Evolutionary conservation across 2,797 vertebrate genomes (phyloP).

Genomic region (Myotis daubentonii): DNA sequence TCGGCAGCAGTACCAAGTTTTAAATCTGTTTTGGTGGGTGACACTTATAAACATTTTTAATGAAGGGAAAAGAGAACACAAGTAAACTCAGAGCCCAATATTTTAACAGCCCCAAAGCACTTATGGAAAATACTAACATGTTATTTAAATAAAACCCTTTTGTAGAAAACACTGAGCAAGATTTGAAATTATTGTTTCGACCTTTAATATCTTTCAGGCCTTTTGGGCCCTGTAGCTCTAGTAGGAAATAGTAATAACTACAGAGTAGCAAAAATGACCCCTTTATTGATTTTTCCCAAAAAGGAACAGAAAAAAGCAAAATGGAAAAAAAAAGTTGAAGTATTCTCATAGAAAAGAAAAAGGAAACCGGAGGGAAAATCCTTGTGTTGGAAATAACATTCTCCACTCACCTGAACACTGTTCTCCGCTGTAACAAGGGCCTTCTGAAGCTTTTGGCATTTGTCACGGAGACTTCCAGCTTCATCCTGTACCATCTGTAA

Average conservation of each 20-base stretch:
- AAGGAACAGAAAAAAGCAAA: background rate
- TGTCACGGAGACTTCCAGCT: conserved; percentile 92
- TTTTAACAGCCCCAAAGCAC: conserved; percentile 31
- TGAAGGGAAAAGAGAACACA: conserved; percentile 11
- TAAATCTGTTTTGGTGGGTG: background rate
- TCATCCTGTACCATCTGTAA: conserved; percentile 94
- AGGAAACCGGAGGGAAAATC: background rate
- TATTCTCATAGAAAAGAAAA: conserved; percentile 1
- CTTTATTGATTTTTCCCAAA: background rate
- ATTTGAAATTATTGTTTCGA: background rate
- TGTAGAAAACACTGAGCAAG: background rate
- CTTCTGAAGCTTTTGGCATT: conserved; percentile 93
- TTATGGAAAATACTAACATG: conserved; percentile 1
- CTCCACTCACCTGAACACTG: conserved; percentile 90
- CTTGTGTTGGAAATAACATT: fast-evolving
- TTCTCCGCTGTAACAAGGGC: conserved; percentile 90
- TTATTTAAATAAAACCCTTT: conserved; percentile 35
- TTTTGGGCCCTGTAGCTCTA: background rate
- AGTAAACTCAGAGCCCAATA: background rate
- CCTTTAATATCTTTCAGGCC: background rate
- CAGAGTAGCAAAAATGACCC: background rate
- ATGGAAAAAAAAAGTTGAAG: background rate
- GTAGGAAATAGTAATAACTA: background rate
- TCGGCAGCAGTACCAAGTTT: background rate
- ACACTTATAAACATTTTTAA: background rate